Percentiles rank a stretch among this genome's conserved stretches.
Conservation (phyloP, 37 sponge, comb jelly and placozoan genomes). For the Hormiphora californensis region DNA sequence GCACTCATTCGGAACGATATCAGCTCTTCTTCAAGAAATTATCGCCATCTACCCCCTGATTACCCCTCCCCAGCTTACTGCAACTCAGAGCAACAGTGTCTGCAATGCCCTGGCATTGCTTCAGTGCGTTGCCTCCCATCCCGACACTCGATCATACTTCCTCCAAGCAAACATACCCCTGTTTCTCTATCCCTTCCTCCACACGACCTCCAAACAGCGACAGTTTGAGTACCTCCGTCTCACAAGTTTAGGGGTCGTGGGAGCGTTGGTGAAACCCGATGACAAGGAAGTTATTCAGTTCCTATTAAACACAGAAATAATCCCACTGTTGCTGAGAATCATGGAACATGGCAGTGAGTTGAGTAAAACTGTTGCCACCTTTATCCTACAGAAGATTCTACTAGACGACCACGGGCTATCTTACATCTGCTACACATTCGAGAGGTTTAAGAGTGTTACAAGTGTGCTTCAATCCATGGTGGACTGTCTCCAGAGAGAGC, state of each 20-base stretch:
- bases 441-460: slow-evolving; percentile 93
- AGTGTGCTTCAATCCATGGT: slow-evolving; percentile 83
- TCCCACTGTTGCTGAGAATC: slow-evolving; percentile 90
- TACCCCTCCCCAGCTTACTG: slow-evolving; percentile 89
- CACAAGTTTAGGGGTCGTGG: slow-evolving; percentile 96
- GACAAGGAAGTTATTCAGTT: slow-evolving; percentile 95
- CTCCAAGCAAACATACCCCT: slow-evolving; percentile 88
- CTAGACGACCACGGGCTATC: slow-evolving; percentile 91
- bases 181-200: slow-evolving; percentile 92
- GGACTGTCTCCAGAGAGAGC: slow-evolving; percentile 74
- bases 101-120: slow-evolving; percentile 95
- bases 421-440: slow-evolving; percentile 96
- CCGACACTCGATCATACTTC: slow-evolving; percentile 87
- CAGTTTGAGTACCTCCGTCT: slow-evolving; percentile 93
- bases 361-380: slow-evolving; percentile 93
- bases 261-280: slow-evolving; percentile 95
- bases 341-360: slow-evolving; percentile 96
- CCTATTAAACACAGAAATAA: slow-evolving; percentile 91
- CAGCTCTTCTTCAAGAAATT: slow-evolving; percentile 93
- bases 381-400: slow-evolving; percentile 95
- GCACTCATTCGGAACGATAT: slow-evolving; percentile 92
- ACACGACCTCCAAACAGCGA: slow-evolving; percentile 83
- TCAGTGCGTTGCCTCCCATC: slow-evolving; percentile 97
- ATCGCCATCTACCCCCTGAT: slow-evolving; percentile 90
- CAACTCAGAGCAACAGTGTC: slow-evolving; percentile 93